phyloP scores from a whole-genome alignment of 2,113 vertebrate genomes.

The Grammomys surdaster region DNA sequence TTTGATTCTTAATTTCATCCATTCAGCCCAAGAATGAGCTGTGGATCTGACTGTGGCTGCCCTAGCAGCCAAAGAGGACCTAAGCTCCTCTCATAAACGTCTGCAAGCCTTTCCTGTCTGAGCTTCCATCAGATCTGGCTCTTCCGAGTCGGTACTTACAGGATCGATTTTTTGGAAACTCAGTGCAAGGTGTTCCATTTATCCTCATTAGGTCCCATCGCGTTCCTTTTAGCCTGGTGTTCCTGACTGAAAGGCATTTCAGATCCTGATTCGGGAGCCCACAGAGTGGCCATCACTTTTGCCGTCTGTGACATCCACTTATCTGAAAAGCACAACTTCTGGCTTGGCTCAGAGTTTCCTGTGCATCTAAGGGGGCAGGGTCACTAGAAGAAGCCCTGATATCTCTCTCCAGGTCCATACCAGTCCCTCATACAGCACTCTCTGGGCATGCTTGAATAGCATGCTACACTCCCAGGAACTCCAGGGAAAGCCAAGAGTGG shows the following conservation, averaged over 20 bases:
- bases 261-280: background rate
- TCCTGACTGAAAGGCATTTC: background rate
- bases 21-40: background rate
- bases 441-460: background rate
- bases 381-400: background rate
- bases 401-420: background rate
- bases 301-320: background rate
- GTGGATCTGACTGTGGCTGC: background rate
- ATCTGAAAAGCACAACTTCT: conserved; percentile 24
- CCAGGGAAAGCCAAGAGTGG: background rate
- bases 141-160: background rate
- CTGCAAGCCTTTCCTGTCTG: background rate
- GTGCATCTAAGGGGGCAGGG: background rate
- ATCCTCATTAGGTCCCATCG: background rate
- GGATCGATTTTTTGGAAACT: conserved; percentile 64
- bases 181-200: background rate
- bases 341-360: background rate
- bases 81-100: background rate
- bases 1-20: background rate
- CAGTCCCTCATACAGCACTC: background rate
- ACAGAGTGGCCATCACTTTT: background rate
- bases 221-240: background rate
- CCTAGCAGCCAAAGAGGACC: background rate
- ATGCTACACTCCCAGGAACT: fast-evolving
- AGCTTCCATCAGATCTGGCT: background rate